These are phyloP conservation scores for Scelioninae gen. 1 DNA, from an alignment of 2,888 invertebrate genomes.

Conservation along the genomic window DNA sequence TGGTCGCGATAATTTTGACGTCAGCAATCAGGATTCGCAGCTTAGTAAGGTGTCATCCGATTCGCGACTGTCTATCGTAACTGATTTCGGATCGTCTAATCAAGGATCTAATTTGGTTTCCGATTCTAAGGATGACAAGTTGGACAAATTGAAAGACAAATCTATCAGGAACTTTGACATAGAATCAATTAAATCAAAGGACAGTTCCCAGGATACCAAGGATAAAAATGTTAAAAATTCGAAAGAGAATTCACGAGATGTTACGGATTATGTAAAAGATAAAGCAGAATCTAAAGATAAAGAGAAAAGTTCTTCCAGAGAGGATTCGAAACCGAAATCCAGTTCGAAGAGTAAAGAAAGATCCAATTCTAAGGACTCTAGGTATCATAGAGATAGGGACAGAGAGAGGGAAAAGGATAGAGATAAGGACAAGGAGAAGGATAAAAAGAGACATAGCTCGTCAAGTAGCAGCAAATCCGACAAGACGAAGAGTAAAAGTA, in stretches of 20 bases:
- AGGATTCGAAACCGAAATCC: conserved; percentile 71
- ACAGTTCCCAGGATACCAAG: conserved; percentile 72
- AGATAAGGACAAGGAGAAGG: conserved; percentile 72
- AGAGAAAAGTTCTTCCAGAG: conserved; percentile 74
- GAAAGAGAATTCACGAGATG: conserved; percentile 80
- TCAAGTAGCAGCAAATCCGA: conserved; percentile 74
- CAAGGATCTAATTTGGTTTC: conserved; percentile 80
- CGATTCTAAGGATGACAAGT: conserved; percentile 78
- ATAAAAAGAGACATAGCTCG: conserved; percentile 73
- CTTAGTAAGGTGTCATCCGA: conserved; percentile 88
- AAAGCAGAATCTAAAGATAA: conserved; percentile 76
- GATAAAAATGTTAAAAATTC: conserved; percentile 74
- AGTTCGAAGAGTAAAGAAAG: conserved; percentile 73
- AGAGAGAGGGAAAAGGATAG: conserved; percentile 74
- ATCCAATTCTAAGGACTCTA: conserved; percentile 71
- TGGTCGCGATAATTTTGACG: conserved; percentile 81
- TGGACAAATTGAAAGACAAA: conserved; percentile 79
- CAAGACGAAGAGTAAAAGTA: conserved; percentile 73
- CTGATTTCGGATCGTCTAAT: conserved; percentile 85
- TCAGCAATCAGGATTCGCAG: conserved; percentile 86
- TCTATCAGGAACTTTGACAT: conserved; percentile 77
- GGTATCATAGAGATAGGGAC: conserved; percentile 71
- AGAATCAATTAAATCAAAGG: conserved; percentile 78
- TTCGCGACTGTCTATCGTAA: conserved; percentile 86
- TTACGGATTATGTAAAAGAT: conserved; percentile 77